A percentile compares a stretch with the other conserved stretches of the same genome.
Evolutionary conservation across 2,113 vertebrate species (phyloP).

Genomic region (Tricholaema leucomelas): DNA sequence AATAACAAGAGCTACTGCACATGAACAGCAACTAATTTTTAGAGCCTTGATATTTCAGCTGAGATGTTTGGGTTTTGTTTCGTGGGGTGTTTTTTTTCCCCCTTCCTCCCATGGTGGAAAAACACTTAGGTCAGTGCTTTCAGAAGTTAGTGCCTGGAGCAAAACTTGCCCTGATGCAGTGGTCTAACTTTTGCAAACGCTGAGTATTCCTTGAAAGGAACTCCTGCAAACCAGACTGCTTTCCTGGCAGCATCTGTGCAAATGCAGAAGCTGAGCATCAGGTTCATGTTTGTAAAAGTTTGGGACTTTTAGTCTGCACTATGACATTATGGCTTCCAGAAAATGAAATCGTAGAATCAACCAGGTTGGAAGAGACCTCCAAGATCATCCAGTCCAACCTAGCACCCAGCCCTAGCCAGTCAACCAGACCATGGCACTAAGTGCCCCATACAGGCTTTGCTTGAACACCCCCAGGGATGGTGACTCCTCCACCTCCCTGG

Average conservation of each 20-base stretch:
- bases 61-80: background rate
- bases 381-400: no score
- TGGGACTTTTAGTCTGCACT: background rate
- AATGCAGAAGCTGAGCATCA: background rate
- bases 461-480: no score
- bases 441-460: no score
- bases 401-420: no score
- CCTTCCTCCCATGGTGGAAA: background rate
- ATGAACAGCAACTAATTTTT: slow-evolving; percentile 48
- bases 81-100: no score
- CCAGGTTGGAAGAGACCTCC: no score
- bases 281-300: background rate
- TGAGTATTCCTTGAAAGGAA: background rate
- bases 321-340: background rate
- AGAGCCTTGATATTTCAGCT: slow-evolving; percentile 39
- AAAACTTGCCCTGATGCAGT: background rate
- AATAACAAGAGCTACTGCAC: slow-evolving; percentile 65
- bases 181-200: background rate
- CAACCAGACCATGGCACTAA: no score
- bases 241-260: background rate
- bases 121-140: background rate
- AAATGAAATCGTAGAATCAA: no score
- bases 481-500: no score
- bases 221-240: background rate
- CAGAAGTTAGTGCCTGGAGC: background rate